Base-by-base conservation (phyloP, 2,888 invertebrate genomes). In the Cybosia mesomella region DNA sequence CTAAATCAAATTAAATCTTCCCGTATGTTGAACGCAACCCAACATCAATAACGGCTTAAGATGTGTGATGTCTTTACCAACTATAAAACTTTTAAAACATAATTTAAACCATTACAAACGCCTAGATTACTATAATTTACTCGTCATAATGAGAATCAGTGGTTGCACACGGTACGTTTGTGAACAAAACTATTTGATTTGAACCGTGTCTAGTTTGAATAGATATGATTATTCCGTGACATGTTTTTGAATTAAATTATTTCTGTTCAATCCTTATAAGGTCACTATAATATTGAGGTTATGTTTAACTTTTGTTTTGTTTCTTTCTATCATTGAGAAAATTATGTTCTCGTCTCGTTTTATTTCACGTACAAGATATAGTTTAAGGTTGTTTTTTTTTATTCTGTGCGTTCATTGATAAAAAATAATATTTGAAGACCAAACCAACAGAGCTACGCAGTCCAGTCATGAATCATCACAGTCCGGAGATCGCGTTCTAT, bases 221-320 rank as follows among this genome's bases (percentile, higher is more conserved):
- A 84, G 70, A 75, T 72, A 66, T 63, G 15, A 60, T 43, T 73
- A 71, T 81, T 1, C 21, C 54, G 39, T 73, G 71, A 32, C 10
- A 39, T 43, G 9, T n/a, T 54, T 71, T 15, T 49, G 67, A 72
- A 83, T 82, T 82, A 83, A 85, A 86, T 88, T 83, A 83, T 87
- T 87, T 87, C 82, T 84, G 85, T 73, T 74, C 84, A 72, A 72
- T 79, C 92, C 91, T 83, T 91, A 84, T 82, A 91, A 83, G 92
- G 91, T 72, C 71, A 75, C 85, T 82, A 89, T 90, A 86, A 90
- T 89, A 91, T 89, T 89, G 88, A 90, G 88, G 88, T 87, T 89
- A 89, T 79, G 85, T 88, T 80, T 89, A 85, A 83, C 79, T 73
- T 85, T 74, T 85, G 79, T 86, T 72, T 65, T 77, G 62, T 88